Percentiles rank a stretch among this genome's conserved stretches.
Evolutionary conservation across 2,113 vertebrate genomes (phyloP).

Genomic region (Chaenocephalus aceratus): DNA sequence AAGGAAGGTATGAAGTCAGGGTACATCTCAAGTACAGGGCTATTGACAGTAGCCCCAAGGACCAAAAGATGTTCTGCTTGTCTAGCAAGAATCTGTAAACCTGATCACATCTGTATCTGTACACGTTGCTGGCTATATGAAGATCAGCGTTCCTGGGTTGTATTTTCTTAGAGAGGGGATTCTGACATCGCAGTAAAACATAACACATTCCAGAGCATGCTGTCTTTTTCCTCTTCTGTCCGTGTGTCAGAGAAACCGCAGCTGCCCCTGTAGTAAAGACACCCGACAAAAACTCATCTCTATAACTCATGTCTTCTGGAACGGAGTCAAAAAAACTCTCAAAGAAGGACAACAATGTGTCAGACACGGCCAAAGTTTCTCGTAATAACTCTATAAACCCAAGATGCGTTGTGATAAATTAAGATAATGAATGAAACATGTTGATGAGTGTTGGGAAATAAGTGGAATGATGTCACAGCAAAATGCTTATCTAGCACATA

Average conservation of each 20-base stretch:
- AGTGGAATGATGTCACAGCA: background rate
- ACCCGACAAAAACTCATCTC: background rate
- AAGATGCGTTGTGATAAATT: too few species aligned
- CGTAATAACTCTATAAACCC: background rate
- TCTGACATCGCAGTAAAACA: constrained; percentile 22
- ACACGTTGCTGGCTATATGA: constrained; percentile 1
- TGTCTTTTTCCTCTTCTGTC: background rate
- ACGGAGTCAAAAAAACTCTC: background rate
- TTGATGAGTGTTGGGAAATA: background rate
- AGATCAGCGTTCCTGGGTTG: background rate
- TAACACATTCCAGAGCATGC: constrained; percentile 29
- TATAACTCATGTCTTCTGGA: background rate
- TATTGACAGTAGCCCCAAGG: constrained; percentile 20
- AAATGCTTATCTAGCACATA: background rate
- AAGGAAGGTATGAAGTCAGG: constrained; percentile 54
- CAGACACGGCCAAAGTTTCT: background rate
- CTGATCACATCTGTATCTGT: constrained; percentile 28
- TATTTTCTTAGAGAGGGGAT: background rate
- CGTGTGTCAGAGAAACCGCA: background rate
- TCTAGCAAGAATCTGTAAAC: background rate
- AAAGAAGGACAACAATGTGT: background rate
- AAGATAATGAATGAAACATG: too few species aligned
- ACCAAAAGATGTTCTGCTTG: constrained; percentile 13
- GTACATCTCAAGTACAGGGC: constrained; percentile 3
- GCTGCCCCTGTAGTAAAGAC: background rate